phyloP scores from a whole-genome alignment of 2,888 invertebrate genomes.

The Drosophila atripex region DNA sequence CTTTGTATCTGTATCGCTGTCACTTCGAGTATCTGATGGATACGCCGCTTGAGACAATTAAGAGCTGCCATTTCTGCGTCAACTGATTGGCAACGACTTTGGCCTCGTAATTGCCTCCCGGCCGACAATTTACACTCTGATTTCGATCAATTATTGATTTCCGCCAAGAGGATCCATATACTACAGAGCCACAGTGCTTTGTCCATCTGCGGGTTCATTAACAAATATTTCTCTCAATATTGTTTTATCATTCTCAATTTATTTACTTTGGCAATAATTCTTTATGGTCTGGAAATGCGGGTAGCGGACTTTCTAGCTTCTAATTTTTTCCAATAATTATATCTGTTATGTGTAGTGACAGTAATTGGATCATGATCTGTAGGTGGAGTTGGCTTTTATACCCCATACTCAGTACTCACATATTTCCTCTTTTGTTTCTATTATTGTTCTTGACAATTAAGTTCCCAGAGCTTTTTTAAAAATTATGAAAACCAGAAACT shows the following conservation, averaged over 20 bases:
- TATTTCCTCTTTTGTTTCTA: neutral
- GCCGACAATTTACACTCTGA: conserved; percentile 74
- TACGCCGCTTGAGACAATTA: conserved; percentile 66
- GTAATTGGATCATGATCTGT: conserved; percentile 9
- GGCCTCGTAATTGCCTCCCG: conserved; percentile 57
- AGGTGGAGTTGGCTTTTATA: neutral
- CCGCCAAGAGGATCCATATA: conserved; percentile 29
- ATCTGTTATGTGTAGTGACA: conserved; percentile 15
- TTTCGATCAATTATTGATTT: conserved; percentile 68
- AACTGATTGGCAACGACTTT: conserved; percentile 62
- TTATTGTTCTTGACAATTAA: neutral
- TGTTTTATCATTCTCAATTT: conserved; percentile 76
- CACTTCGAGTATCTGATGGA: conserved; percentile 27
- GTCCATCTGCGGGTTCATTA: conserved; percentile 58
- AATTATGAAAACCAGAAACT: neutral
- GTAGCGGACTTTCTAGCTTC: conserved; percentile 11
- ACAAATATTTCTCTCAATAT: conserved; percentile 70
- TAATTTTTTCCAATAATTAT: conserved; percentile 20
- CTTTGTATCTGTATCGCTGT: conserved; percentile 5
- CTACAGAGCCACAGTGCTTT: conserved; percentile 6
- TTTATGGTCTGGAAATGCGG: conserved; percentile 21
- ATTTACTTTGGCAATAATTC: conserved; percentile 30
- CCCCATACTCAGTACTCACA: too few species aligned
- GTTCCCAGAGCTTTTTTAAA: neutral
- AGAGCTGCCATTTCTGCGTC: conserved; percentile 66